These are phyloP conservation scores for Panthera uncia DNA, from an alignment of 2,113 vertebrate species.

Conservation along the genomic window DNA sequence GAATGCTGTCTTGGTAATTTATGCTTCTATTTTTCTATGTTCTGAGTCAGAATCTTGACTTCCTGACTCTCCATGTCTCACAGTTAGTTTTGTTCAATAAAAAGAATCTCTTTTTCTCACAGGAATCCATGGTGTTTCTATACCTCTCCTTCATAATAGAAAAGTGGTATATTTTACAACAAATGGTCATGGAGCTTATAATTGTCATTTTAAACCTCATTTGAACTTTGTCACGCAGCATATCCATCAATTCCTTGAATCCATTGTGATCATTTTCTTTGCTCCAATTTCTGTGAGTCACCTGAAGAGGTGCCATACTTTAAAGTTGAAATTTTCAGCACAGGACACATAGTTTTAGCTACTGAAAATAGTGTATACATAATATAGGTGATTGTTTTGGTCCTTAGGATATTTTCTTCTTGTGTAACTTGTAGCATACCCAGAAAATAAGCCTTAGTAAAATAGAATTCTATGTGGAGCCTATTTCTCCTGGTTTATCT, in stretches of 20 bases:
- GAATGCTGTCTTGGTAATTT: background rate
- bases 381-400: background rate
- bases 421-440: background rate
- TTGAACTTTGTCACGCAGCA: background rate
- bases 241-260: background rate
- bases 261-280: background rate
- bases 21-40: background rate
- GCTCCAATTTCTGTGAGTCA: background rate
- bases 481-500: background rate
- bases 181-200: background rate
- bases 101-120: background rate
- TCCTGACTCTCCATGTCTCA: background rate
- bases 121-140: background rate
- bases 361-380: background rate
- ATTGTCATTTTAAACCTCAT: background rate
- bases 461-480: background rate
- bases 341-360: background rate
- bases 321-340: background rate
- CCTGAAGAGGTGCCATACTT: background rate
- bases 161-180: background rate
- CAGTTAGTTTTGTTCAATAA: background rate
- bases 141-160: background rate
- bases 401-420: background rate
- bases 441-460: background rate
- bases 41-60: conserved; percentile 28